These are phyloP conservation scores for Apogon hyalosoma DNA, from an alignment of 2,797 vertebrate genomes.

Conservation along the genomic window DNA sequence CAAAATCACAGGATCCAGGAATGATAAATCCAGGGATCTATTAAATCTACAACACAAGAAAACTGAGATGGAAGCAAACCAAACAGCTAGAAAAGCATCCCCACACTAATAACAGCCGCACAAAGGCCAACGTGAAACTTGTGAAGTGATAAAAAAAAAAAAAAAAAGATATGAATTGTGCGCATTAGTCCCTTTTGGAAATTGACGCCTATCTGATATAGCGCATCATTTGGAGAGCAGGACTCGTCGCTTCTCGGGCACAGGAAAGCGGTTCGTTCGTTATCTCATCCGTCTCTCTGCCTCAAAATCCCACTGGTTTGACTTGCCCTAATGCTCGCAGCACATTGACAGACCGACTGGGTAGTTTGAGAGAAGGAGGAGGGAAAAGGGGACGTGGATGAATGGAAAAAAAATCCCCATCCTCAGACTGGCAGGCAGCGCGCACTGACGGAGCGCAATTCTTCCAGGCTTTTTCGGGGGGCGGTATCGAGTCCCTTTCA, in stretches of 20 bases:
- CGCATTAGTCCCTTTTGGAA: constrained; percentile 33
- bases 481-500: constrained; percentile 68
- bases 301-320: constrained; percentile 76
- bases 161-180: constrained; percentile 17
- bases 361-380: constrained; percentile 74
- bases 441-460: constrained; percentile 74
- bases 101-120: constrained; percentile 29
- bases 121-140: constrained; percentile 62
- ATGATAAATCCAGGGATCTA: constrained; percentile 49
- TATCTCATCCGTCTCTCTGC: constrained; percentile 69
- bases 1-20: constrained; percentile 32
- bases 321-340: constrained; percentile 78
- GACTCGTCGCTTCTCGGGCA: constrained; percentile 51
- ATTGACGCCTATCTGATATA: constrained; percentile 39
- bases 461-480: constrained; percentile 64
- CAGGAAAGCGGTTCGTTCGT: constrained; percentile 59
- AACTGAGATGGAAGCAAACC: constrained; percentile 48
- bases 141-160: constrained; percentile 33
- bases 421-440: constrained; percentile 78
- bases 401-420: constrained; percentile 75
- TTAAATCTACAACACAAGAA: constrained; percentile 6
- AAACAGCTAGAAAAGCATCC: constrained; percentile 48
- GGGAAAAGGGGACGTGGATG: constrained; percentile 61
- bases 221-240: constrained; percentile 62
- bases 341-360: constrained; percentile 82